Percentiles rank a stretch among this genome's conserved stretches.
These are phyloP conservation scores for Ptychodera flava DNA, from an alignment of 35 echinoderm and acorn worm genomes.

Conservation along the genomic window DNA sequence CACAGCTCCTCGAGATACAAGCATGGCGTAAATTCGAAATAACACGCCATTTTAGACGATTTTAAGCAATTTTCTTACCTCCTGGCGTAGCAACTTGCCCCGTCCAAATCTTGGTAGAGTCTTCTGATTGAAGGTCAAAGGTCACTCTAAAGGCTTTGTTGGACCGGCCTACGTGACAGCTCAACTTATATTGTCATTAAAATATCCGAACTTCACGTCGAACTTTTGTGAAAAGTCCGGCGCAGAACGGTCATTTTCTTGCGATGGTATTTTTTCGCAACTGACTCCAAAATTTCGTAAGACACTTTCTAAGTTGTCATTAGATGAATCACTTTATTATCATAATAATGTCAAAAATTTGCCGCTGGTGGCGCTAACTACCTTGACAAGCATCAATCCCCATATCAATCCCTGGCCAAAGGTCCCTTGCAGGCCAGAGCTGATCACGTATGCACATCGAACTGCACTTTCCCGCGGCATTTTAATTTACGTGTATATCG, in stretches of 20 bases:
- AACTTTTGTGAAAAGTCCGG: neutral
- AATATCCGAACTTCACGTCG: neutral
- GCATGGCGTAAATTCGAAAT: too few relatives aligned
- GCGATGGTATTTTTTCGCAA: too few relatives aligned
- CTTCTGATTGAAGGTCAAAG: neutral
- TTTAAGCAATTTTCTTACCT: neutral
- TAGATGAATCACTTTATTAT: neutral
- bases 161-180: too few relatives aligned
- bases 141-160: neutral
- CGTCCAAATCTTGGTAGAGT: neutral
- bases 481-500: too few relatives aligned
- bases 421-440: too few relatives aligned
- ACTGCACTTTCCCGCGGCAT: too few relatives aligned
- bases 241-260: neutral
- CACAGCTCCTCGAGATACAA: too few relatives aligned
- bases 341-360: neutral
- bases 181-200: too few relatives aligned
- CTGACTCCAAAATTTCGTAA: neutral
- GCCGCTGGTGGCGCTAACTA: neutral
- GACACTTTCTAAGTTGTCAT: neutral
- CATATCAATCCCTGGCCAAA: too few relatives aligned
- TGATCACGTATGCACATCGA: too few relatives aligned
- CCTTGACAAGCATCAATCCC: too few relatives aligned
- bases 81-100: neutral
- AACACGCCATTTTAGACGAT: neutral